Evolutionary conservation across 2,797 vertebrate genomes (phyloP).

Genomic region (Clamator glandarius): DNA sequence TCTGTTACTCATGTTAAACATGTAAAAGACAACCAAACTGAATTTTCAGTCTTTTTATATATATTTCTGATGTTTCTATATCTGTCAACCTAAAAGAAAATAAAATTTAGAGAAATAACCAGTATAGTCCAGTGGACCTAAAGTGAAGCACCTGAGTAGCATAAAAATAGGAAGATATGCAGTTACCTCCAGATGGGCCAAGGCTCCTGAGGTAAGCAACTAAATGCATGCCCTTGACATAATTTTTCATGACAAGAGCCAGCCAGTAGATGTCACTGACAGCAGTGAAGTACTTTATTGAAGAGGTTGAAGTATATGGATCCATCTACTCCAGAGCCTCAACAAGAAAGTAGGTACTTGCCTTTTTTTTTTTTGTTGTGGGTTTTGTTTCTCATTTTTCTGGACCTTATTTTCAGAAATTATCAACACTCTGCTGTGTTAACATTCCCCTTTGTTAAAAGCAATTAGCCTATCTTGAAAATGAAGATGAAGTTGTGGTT

Average conservation of each 20-base stretch:
- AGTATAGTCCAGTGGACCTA: neutral
- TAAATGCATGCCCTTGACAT: neutral
- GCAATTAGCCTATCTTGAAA: neutral
- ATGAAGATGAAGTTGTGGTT: neutral
- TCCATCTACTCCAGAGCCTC: neutral
- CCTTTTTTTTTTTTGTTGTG: no score
- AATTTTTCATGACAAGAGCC: neutral
- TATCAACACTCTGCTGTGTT: neutral
- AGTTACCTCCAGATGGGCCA: neutral
- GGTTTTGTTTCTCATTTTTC: neutral
- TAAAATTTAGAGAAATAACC: neutral
- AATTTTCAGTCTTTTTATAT: neutral
- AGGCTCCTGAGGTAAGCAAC: accelerated
- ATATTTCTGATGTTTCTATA: neutral
- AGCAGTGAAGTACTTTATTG: neutral
- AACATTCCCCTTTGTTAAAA: neutral
- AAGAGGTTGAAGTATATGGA: neutral
- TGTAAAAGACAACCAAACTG: neutral
- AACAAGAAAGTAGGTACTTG: neutral
- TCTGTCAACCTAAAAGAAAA: neutral
- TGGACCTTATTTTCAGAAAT: neutral
- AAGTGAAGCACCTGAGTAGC: neutral
- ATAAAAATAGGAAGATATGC: neutral
- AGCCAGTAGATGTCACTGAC: neutral
- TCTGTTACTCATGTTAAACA: neutral